Evolutionary conservation across 1,140 invertebrate species (phyloP).

Genomic region (Eriocheir sinensis): DNA sequence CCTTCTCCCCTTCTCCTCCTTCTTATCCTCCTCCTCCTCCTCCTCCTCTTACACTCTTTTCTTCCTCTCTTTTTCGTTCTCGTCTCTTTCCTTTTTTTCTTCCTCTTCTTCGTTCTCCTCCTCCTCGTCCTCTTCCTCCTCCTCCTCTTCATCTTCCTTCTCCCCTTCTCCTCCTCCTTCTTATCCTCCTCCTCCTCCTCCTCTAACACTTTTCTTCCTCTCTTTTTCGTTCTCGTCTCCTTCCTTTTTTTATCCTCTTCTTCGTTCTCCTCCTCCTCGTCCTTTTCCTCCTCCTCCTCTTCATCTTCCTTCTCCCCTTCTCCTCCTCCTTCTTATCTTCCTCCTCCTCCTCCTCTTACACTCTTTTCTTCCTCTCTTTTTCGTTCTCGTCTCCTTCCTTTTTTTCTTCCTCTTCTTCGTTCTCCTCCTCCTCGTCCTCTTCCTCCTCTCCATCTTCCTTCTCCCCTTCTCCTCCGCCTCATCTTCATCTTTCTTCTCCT

Average conservation of each 20-base stretch:
- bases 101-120: neutral
- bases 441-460: too few relatives aligned
- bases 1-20: too few relatives aligned
- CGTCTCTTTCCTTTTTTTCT: neutral
- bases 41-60: neutral
- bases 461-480: too few relatives aligned
- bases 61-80: neutral
- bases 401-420: too few relatives aligned
- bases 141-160: neutral
- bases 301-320: neutral
- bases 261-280: neutral
- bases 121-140: neutral
- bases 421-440: too few relatives aligned
- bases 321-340: neutral
- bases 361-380: too few relatives aligned
- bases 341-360: neutral
- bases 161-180: neutral
- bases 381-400: too few relatives aligned
- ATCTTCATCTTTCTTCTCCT: too few relatives aligned
- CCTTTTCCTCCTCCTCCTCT: neutral
- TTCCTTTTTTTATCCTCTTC: neutral
- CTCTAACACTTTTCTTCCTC: neutral
- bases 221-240: neutral
- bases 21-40: neutral
- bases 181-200: neutral